Percentiles rank a stretch among this genome's conserved stretches.
These are phyloP conservation scores for Drosophila mettleri DNA, from an alignment of 2,888 invertebrate genomes.

Conservation along the genomic window DNA sequence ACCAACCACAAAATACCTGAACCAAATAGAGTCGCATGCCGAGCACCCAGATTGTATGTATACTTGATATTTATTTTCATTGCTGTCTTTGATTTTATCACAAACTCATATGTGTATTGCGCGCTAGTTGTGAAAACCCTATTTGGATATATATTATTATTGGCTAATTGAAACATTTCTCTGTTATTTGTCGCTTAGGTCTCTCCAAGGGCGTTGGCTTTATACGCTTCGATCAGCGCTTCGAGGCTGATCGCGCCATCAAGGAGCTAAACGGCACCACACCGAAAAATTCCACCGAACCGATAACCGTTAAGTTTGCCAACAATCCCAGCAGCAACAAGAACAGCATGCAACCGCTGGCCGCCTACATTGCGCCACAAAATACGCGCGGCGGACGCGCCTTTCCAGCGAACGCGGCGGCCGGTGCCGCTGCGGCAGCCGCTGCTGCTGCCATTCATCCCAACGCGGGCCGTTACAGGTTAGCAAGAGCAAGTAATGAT, in stretches of 20 bases:
- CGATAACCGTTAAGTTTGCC: constrained; percentile 97
- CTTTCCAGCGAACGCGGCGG: constrained; percentile 90
- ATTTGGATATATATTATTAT: background rate
- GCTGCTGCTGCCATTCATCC: constrained; percentile 85
- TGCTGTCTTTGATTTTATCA: constrained; percentile 13
- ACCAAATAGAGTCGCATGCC: constrained; percentile 25
- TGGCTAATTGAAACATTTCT: background rate
- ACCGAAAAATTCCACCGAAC: constrained; percentile 94
- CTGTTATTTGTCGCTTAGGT: constrained; percentile 86
- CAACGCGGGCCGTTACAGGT: constrained; percentile 85
- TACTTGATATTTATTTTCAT: constrained; percentile 9
- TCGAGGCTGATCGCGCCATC: constrained; percentile 96
- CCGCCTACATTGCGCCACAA: constrained; percentile 93
- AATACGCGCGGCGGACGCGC: constrained; percentile 88
- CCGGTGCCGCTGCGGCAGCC: constrained; percentile 82
- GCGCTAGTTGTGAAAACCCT: constrained; percentile 17
- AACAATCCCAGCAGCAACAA: constrained; percentile 96
- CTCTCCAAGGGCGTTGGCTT: constrained; percentile 97
- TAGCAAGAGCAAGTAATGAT: constrained; percentile 20
- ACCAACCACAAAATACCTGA: constrained; percentile 15
- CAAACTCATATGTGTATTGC: constrained; percentile 13
- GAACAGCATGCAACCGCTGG: constrained; percentile 91
- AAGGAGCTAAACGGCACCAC: constrained; percentile 95
- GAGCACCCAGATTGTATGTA: constrained; percentile 48
- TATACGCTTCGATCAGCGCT: constrained; percentile 96